Percentiles rank a stretch among this genome's conserved stretches.
Evolutionary conservation across 37 sponge, comb jelly and placozoan species (phyloP).

Genomic region (Theonella swinhoei): DNA sequence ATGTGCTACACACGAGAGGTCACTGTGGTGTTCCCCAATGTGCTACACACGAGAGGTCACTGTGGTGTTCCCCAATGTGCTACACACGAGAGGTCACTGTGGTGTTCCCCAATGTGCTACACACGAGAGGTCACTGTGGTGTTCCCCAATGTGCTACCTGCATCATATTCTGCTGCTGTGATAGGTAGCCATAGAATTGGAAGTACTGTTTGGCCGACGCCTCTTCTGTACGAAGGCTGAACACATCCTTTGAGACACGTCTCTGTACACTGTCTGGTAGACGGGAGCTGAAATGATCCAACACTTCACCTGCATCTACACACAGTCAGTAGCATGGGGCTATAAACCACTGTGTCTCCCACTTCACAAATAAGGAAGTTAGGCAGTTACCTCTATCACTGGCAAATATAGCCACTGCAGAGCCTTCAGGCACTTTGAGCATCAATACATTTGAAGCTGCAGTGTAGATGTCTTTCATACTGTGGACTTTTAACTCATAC

Average conservation of each 20-base stretch:
- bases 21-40: no score
- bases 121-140: no score
- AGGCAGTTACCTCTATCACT: neutral
- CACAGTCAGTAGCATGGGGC: no score
- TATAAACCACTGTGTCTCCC: no score
- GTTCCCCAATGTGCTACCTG: no score
- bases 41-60: no score
- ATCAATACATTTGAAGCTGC: conserved; percentile 1
- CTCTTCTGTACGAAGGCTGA: conserved; percentile 87
- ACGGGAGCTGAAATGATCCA: neutral
- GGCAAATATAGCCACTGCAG: neutral
- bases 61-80: no score
- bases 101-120: no score
- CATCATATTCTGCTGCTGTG: conserved; percentile 99
- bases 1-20: no score
- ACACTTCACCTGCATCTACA: no score
- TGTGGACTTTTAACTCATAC: conserved; percentile 10
- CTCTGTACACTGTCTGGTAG: conserved; percentile 20
- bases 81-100: no score
- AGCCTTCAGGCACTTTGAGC: neutral
- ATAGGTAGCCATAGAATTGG: conserved; percentile 95
- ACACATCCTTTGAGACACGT: conserved; percentile 52
- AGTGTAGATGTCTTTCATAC: neutral
- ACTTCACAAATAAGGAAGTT: no score
- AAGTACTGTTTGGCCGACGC: conserved; percentile 96